A percentile compares a stretch with the other conserved stretches of the same genome.
phyloP scores from a whole-genome alignment of 2,888 invertebrate species.

The Drosophila buzzatii region DNA sequence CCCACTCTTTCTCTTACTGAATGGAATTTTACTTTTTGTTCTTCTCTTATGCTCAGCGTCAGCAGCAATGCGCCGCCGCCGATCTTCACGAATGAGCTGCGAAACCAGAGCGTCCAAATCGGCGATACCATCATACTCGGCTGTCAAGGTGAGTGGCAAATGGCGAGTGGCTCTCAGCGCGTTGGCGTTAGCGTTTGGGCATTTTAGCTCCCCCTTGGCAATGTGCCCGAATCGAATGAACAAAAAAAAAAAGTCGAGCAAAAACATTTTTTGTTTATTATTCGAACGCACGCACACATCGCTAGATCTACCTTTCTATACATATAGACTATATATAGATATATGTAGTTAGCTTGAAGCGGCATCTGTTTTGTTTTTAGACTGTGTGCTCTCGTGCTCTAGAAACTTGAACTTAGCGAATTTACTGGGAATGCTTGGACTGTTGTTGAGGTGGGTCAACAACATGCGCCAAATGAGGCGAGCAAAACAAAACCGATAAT shows the following conservation, averaged over 20 bases:
- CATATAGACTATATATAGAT: constrained; percentile 22
- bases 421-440: constrained; percentile 64
- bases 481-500: constrained; percentile 77
- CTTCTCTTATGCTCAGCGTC: constrained; percentile 60
- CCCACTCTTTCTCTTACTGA: background rate
- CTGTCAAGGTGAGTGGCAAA: constrained; percentile 88
- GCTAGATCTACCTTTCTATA: constrained; percentile 13
- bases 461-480: constrained; percentile 58
- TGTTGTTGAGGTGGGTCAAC: constrained; percentile 83
- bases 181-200: constrained; percentile 13
- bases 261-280: constrained; percentile 58
- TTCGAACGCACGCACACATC: constrained; percentile 28
- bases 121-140: constrained; percentile 91
- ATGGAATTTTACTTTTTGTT: background rate
- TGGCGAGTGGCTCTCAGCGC: constrained; percentile 33
- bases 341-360: constrained; percentile 33
- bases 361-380: constrained; percentile 56
- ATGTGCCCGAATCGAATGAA: constrained; percentile 56
- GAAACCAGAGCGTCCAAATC: constrained; percentile 91
- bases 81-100: constrained; percentile 91
- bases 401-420: constrained; percentile 83
- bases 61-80: constrained; percentile 88
- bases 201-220: constrained; percentile 59
- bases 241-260: background rate
- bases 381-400: constrained; percentile 60